Percentiles rank a stretch among this genome's conserved stretches.
Evolutionary conservation across 1,140 invertebrate species (phyloP).

Genomic region (Listronotus bonariensis): DNA sequence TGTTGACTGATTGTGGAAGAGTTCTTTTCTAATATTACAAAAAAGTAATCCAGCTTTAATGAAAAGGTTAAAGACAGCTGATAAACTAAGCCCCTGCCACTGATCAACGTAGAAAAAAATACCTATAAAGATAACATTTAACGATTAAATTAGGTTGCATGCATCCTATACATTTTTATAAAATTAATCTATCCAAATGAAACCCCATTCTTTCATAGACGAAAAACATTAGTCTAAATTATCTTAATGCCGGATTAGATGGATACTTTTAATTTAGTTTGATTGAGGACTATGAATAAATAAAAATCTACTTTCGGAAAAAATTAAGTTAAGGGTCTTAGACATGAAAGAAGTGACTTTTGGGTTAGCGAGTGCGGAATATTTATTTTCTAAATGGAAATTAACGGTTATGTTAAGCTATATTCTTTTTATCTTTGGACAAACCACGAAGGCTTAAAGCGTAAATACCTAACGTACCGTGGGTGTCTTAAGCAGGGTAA

Average conservation of each 20-base stretch:
- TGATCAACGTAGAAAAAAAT: too few species aligned
- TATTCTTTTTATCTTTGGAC: too few species aligned
- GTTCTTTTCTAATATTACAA: too few species aligned
- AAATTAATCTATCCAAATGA: conserved; percentile 36
- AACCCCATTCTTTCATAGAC: conserved; percentile 19
- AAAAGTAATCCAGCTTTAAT: too few species aligned
- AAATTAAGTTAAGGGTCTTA: conserved; percentile 4
- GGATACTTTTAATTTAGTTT: conserved; percentile 27
- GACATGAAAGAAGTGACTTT: conserved; percentile 4
- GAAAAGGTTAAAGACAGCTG: too few species aligned
- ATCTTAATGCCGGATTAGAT: conserved; percentile 31
- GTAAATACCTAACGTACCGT: too few species aligned
- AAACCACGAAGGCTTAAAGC: too few species aligned
- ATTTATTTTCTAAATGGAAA: neutral
- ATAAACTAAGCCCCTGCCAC: too few species aligned
- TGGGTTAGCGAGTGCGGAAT: neutral
- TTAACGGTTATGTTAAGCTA: too few species aligned
- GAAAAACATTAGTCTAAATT: conserved; percentile 24
- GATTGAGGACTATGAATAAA: conserved; percentile 27
- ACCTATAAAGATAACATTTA: neutral
- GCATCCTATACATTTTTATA: conserved; percentile 32
- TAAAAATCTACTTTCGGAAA: conserved; percentile 11
- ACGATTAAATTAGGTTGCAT: conserved; percentile 21
- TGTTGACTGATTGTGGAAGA: too few species aligned
- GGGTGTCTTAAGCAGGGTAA: too few species aligned